Conservation (phyloP, 2,113 vertebrate genomes). For the Albula goreensis region DNA sequence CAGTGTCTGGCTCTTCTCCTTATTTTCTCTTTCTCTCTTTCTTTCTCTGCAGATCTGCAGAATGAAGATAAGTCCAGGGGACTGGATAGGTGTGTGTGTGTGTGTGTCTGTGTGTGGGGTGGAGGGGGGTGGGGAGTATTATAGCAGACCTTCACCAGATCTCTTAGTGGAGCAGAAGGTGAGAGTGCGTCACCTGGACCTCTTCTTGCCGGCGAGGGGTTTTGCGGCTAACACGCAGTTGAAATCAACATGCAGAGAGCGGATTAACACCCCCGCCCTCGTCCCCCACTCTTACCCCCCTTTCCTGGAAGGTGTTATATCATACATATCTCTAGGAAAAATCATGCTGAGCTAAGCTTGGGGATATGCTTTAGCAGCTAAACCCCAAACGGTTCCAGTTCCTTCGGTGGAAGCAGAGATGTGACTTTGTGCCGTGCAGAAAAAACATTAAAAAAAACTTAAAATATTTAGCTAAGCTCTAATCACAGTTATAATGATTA, state of each 20-base stretch:
- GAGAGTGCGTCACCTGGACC: neutral
- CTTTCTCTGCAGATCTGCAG: neutral
- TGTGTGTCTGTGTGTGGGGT: too few species aligned
- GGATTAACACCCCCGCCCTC: neutral
- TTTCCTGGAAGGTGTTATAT: conserved; percentile 17
- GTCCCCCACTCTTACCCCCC: neutral
- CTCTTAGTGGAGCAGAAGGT: neutral
- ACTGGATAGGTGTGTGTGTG: neutral
- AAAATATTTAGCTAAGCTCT: neutral
- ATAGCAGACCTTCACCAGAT: conserved; percentile 10
- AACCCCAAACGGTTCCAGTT: neutral
- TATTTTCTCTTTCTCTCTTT: too few species aligned
- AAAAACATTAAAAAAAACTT: neutral
- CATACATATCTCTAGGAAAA: conserved; percentile 14
- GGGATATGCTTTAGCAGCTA: neutral
- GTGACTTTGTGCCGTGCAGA: neutral
- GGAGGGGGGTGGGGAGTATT: neutral
- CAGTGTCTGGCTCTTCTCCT: neutral
- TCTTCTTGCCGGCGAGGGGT: neutral
- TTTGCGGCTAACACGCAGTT: neutral
- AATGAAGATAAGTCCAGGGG: conserved; percentile 9
- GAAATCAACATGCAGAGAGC: neutral
- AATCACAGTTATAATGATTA: neutral
- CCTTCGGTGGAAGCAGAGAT: neutral
- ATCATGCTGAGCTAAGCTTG: neutral